phyloP scores from a whole-genome alignment of 2,888 invertebrate genomes.

The Sinotaia quadrata region DNA sequence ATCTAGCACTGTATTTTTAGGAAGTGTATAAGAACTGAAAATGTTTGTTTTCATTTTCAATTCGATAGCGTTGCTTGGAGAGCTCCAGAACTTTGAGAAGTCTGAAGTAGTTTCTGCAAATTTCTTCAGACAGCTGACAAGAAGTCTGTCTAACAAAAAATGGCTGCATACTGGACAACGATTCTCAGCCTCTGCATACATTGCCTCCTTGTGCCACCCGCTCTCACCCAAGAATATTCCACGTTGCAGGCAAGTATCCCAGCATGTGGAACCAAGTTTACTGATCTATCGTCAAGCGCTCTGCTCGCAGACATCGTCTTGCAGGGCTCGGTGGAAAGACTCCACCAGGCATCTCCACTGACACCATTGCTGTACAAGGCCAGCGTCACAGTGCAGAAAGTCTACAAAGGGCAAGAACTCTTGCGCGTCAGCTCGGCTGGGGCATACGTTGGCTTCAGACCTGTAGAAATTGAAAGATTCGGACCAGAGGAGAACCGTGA shows the following conservation, averaged over 20 bases:
- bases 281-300: conserved; percentile 20
- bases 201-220: no score
- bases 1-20: no score
- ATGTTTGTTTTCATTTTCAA: no score
- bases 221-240: no score
- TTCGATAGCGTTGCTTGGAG: no score
- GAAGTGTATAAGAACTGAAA: no score
- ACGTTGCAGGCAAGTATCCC: neutral
- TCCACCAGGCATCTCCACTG: conserved; percentile 23
- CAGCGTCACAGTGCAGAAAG: conserved; percentile 18
- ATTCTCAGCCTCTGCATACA: no score
- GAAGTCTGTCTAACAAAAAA: no score
- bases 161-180: no score
- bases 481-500: conserved; percentile 11
- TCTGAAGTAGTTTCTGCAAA: no score
- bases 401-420: conserved; percentile 24
- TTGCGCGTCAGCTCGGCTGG: neutral
- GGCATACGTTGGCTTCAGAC: neutral
- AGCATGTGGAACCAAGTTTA: conserved; percentile 22
- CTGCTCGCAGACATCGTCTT: conserved; percentile 22
- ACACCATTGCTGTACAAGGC: conserved; percentile 25
- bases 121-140: no score
- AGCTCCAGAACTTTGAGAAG: no score
- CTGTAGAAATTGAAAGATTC: conserved; percentile 15
- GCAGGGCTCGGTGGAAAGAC: conserved; percentile 15